Percentiles rank a stretch among this genome's conserved stretches.
Conservation (phyloP, 2,797 vertebrate genomes). For the Pseudochirops cupreus region DNA sequence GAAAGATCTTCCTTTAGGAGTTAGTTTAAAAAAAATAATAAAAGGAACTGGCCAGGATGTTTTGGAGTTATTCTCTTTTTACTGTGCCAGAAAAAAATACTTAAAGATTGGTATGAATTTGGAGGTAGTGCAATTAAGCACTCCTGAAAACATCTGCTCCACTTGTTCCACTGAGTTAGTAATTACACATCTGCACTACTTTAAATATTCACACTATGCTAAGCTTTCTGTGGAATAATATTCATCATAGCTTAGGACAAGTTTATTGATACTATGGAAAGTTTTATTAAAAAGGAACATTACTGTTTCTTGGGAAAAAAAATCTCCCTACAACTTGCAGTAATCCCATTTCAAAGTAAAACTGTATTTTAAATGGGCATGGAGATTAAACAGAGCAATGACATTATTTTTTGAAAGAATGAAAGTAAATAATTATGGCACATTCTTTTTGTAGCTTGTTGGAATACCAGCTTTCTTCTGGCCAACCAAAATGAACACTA, state of each 20-base stretch:
- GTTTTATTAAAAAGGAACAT: conserved; percentile 46
- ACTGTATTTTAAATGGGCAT: neutral
- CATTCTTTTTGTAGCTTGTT: neutral
- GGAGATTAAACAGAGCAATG: conserved; percentile 10
- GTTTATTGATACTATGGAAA: conserved; percentile 1
- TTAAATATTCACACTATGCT: neutral
- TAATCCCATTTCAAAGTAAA: conserved; percentile 30
- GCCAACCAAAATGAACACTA: neutral
- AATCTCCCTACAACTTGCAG: neutral
- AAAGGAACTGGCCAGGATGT: conserved; percentile 36
- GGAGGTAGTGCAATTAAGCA: conserved; percentile 38
- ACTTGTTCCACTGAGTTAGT: conserved; percentile 2
- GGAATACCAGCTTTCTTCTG: neutral
- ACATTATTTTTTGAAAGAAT: neutral
- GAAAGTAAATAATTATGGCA: conserved; percentile 24
- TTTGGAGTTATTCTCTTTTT: conserved; percentile 43
- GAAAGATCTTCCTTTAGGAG: conserved; percentile 45
- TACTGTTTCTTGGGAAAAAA: conserved; percentile 38
- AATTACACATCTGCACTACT: conserved; percentile 20
- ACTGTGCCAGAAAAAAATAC: conserved; percentile 50
- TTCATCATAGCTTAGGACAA: conserved; percentile 15
- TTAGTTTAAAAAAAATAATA: conserved; percentile 43
- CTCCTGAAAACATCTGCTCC: conserved; percentile 43
- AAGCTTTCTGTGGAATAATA: conserved; percentile 22
- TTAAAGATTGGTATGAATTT: conserved; percentile 49